These are phyloP conservation scores for Polypterus senegalus DNA, from an alignment of 2,113 vertebrate genomes.

Conservation along the genomic window DNA sequence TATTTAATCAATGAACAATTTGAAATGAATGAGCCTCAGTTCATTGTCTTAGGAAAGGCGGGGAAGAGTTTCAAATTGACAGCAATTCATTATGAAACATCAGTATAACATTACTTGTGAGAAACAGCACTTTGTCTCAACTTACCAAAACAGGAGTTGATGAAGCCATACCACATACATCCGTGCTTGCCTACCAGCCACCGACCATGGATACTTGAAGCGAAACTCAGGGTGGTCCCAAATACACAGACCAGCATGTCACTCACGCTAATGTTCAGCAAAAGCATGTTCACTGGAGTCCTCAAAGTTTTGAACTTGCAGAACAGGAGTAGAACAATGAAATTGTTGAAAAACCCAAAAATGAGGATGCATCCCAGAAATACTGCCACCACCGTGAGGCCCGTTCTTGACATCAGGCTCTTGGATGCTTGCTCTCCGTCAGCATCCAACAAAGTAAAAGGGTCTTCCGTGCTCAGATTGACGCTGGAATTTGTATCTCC, in stretches of 20 bases:
- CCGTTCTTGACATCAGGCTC: constrained; percentile 45
- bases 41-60: no score
- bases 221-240: constrained; percentile 72
- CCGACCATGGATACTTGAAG: constrained; percentile 68
- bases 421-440: constrained; percentile 26
- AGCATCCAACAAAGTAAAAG: constrained; percentile 12
- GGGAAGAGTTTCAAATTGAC: no score
- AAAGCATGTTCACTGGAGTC: constrained; percentile 75
- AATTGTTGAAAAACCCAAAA: constrained; percentile 75
- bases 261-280: constrained; percentile 77
- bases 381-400: constrained; percentile 61
- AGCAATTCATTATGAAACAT: no score
- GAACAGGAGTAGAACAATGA: constrained; percentile 67
- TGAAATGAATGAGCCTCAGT: no score
- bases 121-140: constrained; percentile 2
- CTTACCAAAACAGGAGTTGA: constrained; percentile 84
- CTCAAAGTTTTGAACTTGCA: constrained; percentile 74
- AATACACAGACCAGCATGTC: constrained; percentile 79
- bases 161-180: constrained; percentile 80
- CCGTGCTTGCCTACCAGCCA: constrained; percentile 60
- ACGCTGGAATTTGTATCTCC: constrained; percentile 35
- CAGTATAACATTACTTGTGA: background rate
- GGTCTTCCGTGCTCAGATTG: constrained; percentile 19
- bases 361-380: constrained; percentile 70
- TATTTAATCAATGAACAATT: no score